phyloP scores from a whole-genome alignment of 2,113 vertebrate genomes.

The Hyperopisus bebe region DNA sequence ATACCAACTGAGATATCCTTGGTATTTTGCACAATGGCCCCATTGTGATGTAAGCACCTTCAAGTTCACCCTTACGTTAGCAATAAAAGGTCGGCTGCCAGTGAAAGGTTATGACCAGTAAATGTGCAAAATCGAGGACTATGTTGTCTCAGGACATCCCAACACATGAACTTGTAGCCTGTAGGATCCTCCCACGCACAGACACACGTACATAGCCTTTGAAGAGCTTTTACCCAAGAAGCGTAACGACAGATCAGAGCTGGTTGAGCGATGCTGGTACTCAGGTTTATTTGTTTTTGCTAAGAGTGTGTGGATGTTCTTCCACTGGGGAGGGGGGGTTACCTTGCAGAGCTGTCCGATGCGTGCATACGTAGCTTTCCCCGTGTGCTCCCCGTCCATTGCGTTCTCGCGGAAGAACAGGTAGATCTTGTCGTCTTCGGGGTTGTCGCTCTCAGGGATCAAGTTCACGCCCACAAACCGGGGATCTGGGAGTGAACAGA shows the following conservation, averaged over 20 bases:
- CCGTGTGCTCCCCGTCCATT: conserved; percentile 88
- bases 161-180: neutral
- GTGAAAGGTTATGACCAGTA: neutral
- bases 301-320: neutral
- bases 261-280: neutral
- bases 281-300: neutral
- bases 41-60: conserved; percentile 48
- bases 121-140: neutral
- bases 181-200: neutral
- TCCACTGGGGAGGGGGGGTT: conserved; percentile 15
- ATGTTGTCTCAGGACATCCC: neutral
- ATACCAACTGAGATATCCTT: conserved; percentile 40
- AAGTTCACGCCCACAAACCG: conserved; percentile 82
- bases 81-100: neutral
- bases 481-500: conserved; percentile 68
- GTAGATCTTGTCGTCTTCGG: conserved; percentile 95
- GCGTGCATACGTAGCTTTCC: conserved; percentile 91
- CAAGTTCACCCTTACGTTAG: neutral
- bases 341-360: conserved; percentile 98
- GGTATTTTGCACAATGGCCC: conserved; percentile 39
- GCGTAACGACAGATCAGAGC: neutral
- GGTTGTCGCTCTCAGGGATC: conserved; percentile 93
- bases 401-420: conserved; percentile 96
- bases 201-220: neutral
- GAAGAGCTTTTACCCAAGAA: neutral